Percentiles rank a stretch among this genome's conserved stretches.
Conservation (phyloP, 2,888 invertebrate genomes). For the Onchidella celtica region DNA sequence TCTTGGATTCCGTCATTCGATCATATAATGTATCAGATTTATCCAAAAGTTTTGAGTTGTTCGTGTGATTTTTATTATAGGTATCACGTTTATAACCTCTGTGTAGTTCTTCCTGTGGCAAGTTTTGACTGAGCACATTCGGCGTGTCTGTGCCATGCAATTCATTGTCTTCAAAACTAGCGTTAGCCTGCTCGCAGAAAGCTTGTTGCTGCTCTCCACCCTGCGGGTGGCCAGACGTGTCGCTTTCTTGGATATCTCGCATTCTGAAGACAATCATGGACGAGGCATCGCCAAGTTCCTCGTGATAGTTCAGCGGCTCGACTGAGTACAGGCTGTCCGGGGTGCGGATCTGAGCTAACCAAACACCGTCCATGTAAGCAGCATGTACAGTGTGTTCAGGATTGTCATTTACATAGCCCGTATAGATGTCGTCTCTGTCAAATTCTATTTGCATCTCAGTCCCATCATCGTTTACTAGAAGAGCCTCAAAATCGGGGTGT, state of each 20-base stretch:
- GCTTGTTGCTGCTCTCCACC: not conserved
- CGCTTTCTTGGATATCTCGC: not conserved
- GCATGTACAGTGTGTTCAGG: constrained; percentile 6
- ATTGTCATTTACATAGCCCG: constrained; percentile 17
- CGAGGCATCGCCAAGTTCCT: not conserved
- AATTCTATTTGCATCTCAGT: not conserved
- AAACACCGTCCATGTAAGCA: constrained; percentile 6
- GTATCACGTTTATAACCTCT: not conserved
- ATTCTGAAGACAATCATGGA: constrained; percentile 14
- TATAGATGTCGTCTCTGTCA: not conserved
- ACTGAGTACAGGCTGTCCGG: constrained; percentile 12
- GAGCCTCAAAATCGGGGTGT: not conserved
- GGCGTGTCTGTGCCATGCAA: not conserved
- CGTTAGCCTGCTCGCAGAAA: constrained; percentile 12
- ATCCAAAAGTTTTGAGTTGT: too few relatives aligned
- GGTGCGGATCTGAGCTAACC: constrained; percentile 28
- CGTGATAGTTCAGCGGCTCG: constrained; percentile 30
- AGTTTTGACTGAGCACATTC: too few relatives aligned
- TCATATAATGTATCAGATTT: not conserved
- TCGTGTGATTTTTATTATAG: not conserved
- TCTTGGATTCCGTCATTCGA: too few relatives aligned
- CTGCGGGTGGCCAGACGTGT: not conserved
- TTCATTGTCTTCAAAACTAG: not conserved
- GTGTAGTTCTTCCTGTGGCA: too few relatives aligned
- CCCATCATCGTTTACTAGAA: not conserved